Evolutionary conservation across 2,113 vertebrate genomes (phyloP).

Genomic region (Galemys pyrenaicus): DNA sequence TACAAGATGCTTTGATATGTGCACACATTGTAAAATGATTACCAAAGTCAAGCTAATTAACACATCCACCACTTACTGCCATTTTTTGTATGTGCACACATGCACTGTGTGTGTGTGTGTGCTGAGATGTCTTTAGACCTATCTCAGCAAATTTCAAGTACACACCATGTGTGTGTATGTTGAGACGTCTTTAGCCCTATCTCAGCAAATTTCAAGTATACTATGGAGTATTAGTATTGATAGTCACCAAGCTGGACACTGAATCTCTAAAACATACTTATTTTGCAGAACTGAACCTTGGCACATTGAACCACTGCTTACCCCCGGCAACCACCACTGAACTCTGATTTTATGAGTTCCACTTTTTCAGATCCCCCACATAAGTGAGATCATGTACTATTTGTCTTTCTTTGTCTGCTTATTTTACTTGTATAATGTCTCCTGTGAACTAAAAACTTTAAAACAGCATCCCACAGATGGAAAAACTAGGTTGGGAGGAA

Average conservation of each 20-base stretch:
- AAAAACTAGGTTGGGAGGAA: constrained; percentile 42
- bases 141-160: background rate
- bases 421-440: background rate
- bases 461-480: constrained; percentile 35
- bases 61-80: background rate
- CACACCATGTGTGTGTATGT: too few relatives aligned
- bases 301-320: background rate
- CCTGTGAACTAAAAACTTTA: constrained; percentile 32
- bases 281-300: background rate
- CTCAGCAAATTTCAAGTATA: background rate
- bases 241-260: background rate
- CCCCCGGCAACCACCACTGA: background rate
- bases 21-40: background rate
- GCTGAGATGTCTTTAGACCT: background rate
- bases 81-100: background rate
- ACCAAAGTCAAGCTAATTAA: background rate
- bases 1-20: background rate
- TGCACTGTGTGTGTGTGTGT: too few relatives aligned
- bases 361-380: background rate
- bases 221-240: background rate
- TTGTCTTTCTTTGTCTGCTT: background rate
- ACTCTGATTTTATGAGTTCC: background rate
- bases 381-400: background rate
- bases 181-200: background rate
- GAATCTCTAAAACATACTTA: background rate